Evolutionary conservation across 2,888 invertebrate genomes (phyloP).

Genomic region (Hydrotaea cyrtoneurina): DNA sequence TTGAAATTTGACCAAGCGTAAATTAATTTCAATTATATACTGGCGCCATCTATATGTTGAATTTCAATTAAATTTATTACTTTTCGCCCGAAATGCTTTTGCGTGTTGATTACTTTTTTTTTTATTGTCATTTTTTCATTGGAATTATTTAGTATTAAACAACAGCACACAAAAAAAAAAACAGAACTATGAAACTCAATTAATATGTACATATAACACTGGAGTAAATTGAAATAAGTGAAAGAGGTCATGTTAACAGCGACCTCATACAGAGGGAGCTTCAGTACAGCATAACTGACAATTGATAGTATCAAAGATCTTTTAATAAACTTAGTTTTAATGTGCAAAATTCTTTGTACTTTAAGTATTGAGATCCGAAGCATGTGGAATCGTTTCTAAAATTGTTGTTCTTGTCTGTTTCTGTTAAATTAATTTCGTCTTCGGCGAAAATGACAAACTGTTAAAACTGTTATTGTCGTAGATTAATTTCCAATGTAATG

Average conservation of each 20-base stretch:
- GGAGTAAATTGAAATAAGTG: background rate
- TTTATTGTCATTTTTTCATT: background rate
- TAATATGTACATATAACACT: background rate
- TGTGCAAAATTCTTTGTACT: too few species aligned
- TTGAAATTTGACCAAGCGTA: background rate
- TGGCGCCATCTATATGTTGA: conserved; percentile 19
- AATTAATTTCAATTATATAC: conserved; percentile 24
- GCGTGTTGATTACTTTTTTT: background rate
- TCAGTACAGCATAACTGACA: too few species aligned
- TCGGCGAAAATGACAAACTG: too few species aligned
- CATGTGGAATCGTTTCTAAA: too few species aligned
- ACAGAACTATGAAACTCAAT: background rate
- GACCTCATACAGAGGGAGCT: too few species aligned
- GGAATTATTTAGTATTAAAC: conserved; percentile 5
- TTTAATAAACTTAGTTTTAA: background rate
- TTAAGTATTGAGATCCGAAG: too few species aligned
- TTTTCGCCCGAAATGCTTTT: background rate
- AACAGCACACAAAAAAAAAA: background rate
- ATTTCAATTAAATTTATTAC: background rate
- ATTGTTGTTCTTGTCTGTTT: too few species aligned
- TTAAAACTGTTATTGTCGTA: too few species aligned
- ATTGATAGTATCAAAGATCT: background rate
- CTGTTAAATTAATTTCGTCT: too few species aligned
- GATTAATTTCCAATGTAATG: too few species aligned
- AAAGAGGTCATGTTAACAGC: too few species aligned